Conservation (phyloP, 2,888 invertebrate species). For the Phaedon cochleariae region DNA sequence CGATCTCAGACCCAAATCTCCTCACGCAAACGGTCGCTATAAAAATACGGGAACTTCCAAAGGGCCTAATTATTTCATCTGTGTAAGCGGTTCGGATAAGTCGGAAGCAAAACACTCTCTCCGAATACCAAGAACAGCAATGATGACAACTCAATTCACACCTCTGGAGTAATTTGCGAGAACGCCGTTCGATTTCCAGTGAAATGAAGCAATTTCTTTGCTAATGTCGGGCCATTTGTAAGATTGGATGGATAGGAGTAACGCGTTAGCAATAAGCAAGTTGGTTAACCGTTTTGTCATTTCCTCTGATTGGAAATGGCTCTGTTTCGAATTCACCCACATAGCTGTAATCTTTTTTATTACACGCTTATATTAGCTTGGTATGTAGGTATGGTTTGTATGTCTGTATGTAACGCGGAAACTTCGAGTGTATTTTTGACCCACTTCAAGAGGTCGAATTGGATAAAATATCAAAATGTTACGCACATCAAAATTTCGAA, state of each 20-base stretch:
- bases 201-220: slow-evolving; percentile 34
- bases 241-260: slow-evolving; percentile 2
- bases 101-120: slow-evolving; percentile 23
- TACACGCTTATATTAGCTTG: too few relatives aligned
- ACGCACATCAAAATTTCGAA: too few relatives aligned
- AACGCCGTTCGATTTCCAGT: slow-evolving; percentile 21
- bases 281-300: background rate
- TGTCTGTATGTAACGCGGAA: too few relatives aligned
- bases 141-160: slow-evolving; percentile 35
- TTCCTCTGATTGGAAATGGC: background rate
- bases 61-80: slow-evolving; percentile 34
- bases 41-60: slow-evolving; percentile 33
- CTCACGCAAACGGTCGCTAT: slow-evolving; percentile 25
- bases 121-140: slow-evolving; percentile 33
- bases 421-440: too few relatives aligned
- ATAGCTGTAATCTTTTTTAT: too few relatives aligned
- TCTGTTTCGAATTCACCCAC: background rate
- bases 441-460: too few relatives aligned
- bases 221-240: slow-evolving; percentile 27
- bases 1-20: slow-evolving; percentile 27
- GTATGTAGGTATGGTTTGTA: too few relatives aligned
- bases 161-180: slow-evolving; percentile 31
- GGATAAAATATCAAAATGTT: too few relatives aligned
- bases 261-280: background rate
- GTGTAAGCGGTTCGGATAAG: slow-evolving; percentile 30